Evolutionary conservation across 2,888 invertebrate genomes (phyloP).

Genomic region (Branchipolynoe longqiensis): DNA sequence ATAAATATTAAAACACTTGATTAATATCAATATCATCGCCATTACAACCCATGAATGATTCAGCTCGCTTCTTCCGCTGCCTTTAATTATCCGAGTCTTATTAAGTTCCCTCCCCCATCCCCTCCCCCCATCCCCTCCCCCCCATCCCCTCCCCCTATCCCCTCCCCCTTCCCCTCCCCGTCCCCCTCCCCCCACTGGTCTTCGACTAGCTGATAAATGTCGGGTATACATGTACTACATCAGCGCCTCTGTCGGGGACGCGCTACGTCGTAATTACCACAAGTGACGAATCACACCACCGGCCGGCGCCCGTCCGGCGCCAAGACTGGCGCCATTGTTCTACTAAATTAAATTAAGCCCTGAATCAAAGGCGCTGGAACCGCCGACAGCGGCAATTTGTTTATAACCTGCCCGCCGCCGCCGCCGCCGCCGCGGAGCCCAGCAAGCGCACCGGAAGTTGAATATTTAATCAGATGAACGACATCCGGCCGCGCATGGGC

Average conservation of each 20-base stretch:
- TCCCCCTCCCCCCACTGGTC: not conserved
- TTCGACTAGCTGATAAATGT: not conserved
- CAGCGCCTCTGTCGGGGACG: not conserved
- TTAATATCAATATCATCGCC: too few relatives aligned
- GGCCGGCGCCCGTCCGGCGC: not conserved
- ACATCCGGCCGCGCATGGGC: slow-evolving; percentile 21
- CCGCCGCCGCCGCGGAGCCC: not conserved
- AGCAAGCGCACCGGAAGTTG: slow-evolving; percentile 39
- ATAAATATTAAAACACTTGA: too few relatives aligned
- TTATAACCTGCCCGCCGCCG: slow-evolving; percentile 6
- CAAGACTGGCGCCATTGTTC: slow-evolving; percentile 17
- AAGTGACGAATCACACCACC: slow-evolving; percentile 35
- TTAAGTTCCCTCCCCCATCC: too few relatives aligned
- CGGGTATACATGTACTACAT: slow-evolving; percentile 26
- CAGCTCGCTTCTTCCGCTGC: too few relatives aligned
- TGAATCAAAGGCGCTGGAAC: slow-evolving; percentile 18
- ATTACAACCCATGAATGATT: too few relatives aligned
- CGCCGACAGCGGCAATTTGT: slow-evolving; percentile 39
- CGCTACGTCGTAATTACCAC: slow-evolving; percentile 39
- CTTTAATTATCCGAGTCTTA: too few relatives aligned
- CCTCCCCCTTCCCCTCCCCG: not conserved
- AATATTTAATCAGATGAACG: slow-evolving; percentile 55
- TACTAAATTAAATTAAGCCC: slow-evolving; percentile 48
- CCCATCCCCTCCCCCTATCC: not conserved
- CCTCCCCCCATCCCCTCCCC: not conserved